Percentiles rank a stretch among this genome's conserved stretches.
phyloP scores from a whole-genome alignment of 2,797 vertebrate species.

The Poecile montanus region DNA sequence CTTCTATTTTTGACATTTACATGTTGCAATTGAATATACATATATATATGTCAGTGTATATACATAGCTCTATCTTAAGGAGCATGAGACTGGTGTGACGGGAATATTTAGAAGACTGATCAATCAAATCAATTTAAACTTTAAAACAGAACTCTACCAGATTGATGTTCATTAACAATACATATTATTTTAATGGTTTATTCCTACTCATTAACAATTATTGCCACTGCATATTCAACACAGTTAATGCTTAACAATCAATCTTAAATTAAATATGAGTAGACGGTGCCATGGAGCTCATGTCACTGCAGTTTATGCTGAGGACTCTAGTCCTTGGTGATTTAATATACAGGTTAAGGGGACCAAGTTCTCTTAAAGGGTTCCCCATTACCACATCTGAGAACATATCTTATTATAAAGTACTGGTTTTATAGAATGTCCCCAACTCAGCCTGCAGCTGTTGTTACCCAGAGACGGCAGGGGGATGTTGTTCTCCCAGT shows the following conservation, averaged over 20 bases:
- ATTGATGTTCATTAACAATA: background rate
- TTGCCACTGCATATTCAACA: background rate
- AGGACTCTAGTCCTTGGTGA: background rate
- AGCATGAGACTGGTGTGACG: background rate
- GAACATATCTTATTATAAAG: accelerated
- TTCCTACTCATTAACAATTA: background rate
- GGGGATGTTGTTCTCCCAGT: accelerated
- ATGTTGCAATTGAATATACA: background rate
- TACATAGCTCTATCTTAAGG: background rate
- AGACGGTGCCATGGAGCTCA: background rate
- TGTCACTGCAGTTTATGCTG: background rate
- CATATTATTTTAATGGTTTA: background rate
- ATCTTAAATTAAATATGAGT: background rate
- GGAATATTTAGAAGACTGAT: background rate
- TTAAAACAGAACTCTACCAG: background rate
- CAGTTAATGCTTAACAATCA: background rate
- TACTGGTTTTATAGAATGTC: background rate
- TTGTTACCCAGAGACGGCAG: background rate
- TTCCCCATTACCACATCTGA: background rate
- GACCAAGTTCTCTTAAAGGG: background rate
- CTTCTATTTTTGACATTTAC: background rate
- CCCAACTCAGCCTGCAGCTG: accelerated
- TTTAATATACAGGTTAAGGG: background rate
- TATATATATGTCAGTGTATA: background rate
- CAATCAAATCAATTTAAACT: background rate